phyloP scores from a whole-genome alignment of 2,888 invertebrate species.

The Dryadula phaetusa region DNA sequence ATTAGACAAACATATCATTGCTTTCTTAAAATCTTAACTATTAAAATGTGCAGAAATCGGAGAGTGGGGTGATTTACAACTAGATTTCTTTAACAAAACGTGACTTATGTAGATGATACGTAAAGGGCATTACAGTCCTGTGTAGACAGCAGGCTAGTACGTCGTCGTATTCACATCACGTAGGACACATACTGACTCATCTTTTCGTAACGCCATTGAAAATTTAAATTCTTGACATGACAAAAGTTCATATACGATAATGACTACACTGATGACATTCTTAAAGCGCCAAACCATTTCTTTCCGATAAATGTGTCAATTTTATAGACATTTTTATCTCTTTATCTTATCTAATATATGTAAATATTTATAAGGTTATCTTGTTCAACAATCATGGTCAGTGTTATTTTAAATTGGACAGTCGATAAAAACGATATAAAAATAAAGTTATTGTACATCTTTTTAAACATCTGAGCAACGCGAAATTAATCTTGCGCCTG shows the following conservation, averaged over 20 bases:
- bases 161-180: slow-evolving; percentile 68
- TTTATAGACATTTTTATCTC: slow-evolving; percentile 16
- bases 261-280: slow-evolving; percentile 32
- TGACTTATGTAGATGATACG: slow-evolving; percentile 29
- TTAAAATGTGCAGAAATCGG: too few relatives aligned
- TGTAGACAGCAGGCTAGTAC: slow-evolving; percentile 42
- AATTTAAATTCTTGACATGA: slow-evolving; percentile 67
- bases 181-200: slow-evolving; percentile 65
- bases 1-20: too few relatives aligned
- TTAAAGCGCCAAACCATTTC: slow-evolving; percentile 16
- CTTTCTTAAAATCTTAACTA: too few relatives aligned
- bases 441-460: too few relatives aligned
- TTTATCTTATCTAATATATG: slow-evolving; percentile 15
- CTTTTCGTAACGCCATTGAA: slow-evolving; percentile 57
- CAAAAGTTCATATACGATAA: slow-evolving; percentile 40
- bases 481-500: too few relatives aligned
- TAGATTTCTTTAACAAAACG: too few relatives aligned
- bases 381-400: neutral
- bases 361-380: neutral
- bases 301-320: slow-evolving; percentile 22
- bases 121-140: slow-evolving; percentile 41
- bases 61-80: too few relatives aligned
- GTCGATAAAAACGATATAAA: neutral
- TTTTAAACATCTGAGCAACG: too few relatives aligned
- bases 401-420: slow-evolving; percentile 10